Percentiles rank a stretch among this genome's conserved stretches.
Conservation (phyloP, 2,797 vertebrate species). For the Neomorphus geoffroyi region DNA sequence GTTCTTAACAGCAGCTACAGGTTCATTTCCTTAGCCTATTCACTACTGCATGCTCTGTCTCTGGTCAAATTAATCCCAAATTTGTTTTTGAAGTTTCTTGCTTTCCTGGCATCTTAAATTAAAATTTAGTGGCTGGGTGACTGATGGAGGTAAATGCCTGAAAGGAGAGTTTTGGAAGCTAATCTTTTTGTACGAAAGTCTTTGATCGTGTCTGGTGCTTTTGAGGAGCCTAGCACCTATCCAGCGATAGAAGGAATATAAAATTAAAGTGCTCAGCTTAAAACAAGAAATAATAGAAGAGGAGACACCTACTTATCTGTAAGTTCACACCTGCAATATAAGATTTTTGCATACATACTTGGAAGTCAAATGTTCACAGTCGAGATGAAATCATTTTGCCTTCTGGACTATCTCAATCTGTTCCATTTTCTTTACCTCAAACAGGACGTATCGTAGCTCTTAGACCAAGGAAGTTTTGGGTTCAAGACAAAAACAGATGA, state of each 20-base stretch:
- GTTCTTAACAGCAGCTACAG: not conserved
- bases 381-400: not conserved
- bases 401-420: not conserved
- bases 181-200: not conserved
- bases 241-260: not conserved
- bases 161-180: not conserved
- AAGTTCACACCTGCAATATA: not conserved
- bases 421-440: not conserved
- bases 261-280: not conserved
- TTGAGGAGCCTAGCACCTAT: not conserved
- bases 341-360: not conserved
- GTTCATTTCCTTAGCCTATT: not conserved
- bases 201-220: not conserved
- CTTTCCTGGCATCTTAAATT: not conserved
- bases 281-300: not conserved
- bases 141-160: not conserved
- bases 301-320: not conserved
- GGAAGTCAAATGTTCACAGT: not conserved
- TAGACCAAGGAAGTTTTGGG: not conserved
- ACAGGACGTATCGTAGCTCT: not conserved
- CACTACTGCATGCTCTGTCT: not conserved
- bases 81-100: not conserved
- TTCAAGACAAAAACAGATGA: constrained; percentile 5
- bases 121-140: not conserved
- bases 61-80: not conserved